A percentile compares a stretch with the other conserved stretches of the same genome.
Conservation (phyloP, 1,140 invertebrate genomes). For the Drosophila hydei region DNA sequence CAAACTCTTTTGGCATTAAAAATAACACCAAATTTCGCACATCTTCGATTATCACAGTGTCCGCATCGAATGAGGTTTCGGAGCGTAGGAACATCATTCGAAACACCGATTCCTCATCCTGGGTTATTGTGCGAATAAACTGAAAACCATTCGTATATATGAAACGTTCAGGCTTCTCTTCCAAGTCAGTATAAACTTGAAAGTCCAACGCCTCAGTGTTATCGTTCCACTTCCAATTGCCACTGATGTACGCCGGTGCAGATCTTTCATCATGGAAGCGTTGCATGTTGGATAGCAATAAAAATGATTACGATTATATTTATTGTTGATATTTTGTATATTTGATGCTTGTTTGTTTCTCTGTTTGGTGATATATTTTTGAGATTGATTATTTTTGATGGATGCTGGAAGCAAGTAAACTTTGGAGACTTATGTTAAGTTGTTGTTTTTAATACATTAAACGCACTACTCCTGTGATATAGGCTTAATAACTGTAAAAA, state of each 20-base stretch:
- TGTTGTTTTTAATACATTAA: no score
- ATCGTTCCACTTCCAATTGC: background rate
- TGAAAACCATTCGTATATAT: background rate
- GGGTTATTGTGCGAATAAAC: background rate
- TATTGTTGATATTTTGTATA: background rate
- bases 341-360: background rate
- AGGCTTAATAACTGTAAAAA: no score
- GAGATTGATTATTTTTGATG: background rate
- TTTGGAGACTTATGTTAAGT: no score
- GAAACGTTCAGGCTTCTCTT: background rate
- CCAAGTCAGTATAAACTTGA: background rate
- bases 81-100: background rate
- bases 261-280: background rate
- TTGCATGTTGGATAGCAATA: background rate
- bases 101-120: background rate
- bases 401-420: background rate
- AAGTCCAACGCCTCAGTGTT: background rate
- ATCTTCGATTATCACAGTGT: background rate
- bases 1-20: background rate
- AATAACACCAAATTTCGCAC: background rate
- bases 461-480: no score
- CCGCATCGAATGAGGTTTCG: background rate
- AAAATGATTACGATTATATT: background rate
- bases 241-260: background rate
- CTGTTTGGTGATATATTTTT: background rate